Evolutionary conservation across 2,888 invertebrate species (phyloP), one percentile per base, ranked within the genome.

Genomic region (Orthonevra nobilis): DNA sequence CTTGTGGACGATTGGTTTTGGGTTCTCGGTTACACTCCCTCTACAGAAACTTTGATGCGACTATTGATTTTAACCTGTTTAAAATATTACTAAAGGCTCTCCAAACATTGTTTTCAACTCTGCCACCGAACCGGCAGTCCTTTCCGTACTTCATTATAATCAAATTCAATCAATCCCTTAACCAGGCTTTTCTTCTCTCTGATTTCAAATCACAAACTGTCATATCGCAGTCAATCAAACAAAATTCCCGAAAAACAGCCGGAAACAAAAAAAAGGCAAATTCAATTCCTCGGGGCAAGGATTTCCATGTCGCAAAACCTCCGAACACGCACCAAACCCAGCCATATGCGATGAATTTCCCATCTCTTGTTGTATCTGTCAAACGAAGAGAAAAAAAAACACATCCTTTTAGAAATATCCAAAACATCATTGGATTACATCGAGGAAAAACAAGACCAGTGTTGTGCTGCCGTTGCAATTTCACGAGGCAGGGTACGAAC

Each of bases 341-440:
- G 68, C 79, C 79, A 79, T 79, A 79, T 79, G 79, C 79, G 79
- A 73, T 79, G 56, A 73, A 79, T 79, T 66, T 68, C 68, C 61
- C 23, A 73, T 60, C 52, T 50, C 38, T 40, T 38, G n/a, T n/a
- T n/a, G 14, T 36, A 44, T 40, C 73, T 40, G 12, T 44, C 50
- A 50, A 30, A n/a, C n/a, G n/a, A n/a, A n/a, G n/a, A n/a, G n/a
- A n/a, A n/a, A 42, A 44, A 3, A 50, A 19, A 40, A 17, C 30
- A 32, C 17, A 48, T 56, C 34, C 69, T 30, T 61, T 48, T 38
- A 54, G n/a, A n/a, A n/a, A n/a, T n/a, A n/a, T n/a, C n/a, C n/a
- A n/a, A n/a, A n/a, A 60, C 60, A 68, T 73, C 66, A 79, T 79
- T 79, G 79, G 73, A 79, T 79, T 79, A 79, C 54, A 66, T 46